A percentile compares a stretch with the other conserved stretches of the same genome.
Conservation (phyloP, 2,888 invertebrate species). For the Clostera curtula region DNA sequence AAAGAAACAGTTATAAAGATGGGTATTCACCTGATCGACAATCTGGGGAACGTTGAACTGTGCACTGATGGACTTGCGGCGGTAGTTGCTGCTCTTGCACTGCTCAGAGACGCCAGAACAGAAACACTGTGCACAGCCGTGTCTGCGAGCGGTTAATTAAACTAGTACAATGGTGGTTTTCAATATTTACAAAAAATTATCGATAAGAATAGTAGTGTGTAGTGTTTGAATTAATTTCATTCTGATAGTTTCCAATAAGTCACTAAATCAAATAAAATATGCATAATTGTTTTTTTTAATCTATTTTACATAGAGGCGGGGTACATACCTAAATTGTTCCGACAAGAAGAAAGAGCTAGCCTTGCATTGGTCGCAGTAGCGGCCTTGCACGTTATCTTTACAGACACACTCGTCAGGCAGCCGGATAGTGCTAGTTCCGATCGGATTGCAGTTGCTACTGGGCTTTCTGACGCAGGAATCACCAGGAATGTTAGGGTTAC, state of each 20-base stretch:
- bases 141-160: conserved; percentile 44
- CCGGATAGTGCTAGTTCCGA: conserved; percentile 77
- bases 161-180: too few species aligned
- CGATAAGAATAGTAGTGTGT: too few species aligned
- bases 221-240: too few species aligned
- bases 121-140: conserved; percentile 96
- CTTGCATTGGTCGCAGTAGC: conserved; percentile 90
- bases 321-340: conserved; percentile 59
- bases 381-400: conserved; percentile 81
- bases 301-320: too few species aligned
- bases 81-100: conserved; percentile 87
- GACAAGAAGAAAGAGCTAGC: conserved; percentile 89
- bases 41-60: conserved; percentile 53
- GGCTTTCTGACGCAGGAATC: conserved; percentile 78
- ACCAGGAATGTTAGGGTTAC: conserved; percentile 85
- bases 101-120: conserved; percentile 91
- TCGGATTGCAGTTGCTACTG: conserved; percentile 78
- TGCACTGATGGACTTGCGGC: conserved; percentile 71
- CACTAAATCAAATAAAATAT: too few species aligned
- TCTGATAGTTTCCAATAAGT: too few species aligned
- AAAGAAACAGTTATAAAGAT: too few species aligned
- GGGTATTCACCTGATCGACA: conserved; percentile 49
- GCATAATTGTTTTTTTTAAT: too few species aligned
- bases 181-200: too few species aligned
- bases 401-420: conserved; percentile 56